phyloP scores from a whole-genome alignment of 2,113 vertebrate genomes.

The Microcebus griseorufus region DNA sequence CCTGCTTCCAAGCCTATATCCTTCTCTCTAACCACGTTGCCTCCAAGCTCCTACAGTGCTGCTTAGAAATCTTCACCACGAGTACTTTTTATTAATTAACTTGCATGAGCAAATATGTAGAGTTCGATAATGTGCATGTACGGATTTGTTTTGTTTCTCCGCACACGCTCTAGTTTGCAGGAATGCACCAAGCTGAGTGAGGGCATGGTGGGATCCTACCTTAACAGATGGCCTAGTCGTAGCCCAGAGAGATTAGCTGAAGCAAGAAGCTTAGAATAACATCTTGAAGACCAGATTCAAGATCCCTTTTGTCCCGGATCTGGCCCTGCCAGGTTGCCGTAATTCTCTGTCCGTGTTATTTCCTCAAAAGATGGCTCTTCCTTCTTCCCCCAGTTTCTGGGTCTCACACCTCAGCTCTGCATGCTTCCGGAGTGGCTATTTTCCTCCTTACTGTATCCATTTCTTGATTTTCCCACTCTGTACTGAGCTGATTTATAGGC shows the following conservation, averaged over 20 bases:
- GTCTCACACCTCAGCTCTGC: not conserved
- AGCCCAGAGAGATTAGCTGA: constrained; percentile 64
- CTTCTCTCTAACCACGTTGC: not conserved
- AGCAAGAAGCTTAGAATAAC: constrained; percentile 69
- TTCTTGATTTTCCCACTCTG: constrained; percentile 58
- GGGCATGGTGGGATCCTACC: constrained; percentile 19
- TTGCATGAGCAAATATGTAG: not conserved
- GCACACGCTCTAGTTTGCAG: not conserved
- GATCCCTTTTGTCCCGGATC: constrained; percentile 58
- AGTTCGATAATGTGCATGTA: not conserved
- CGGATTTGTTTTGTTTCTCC: constrained; percentile 26
- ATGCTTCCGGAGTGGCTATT: constrained; percentile 2
- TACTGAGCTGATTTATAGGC: constrained; percentile 69
- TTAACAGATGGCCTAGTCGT: constrained; percentile 68
- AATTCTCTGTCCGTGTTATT: not conserved
- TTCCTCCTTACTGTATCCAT: constrained; percentile 42
- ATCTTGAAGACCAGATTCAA: constrained; percentile 62
- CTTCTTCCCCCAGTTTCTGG: not conserved
- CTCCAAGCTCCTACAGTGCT: not conserved
- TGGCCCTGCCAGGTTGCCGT: not conserved
- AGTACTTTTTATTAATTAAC: not conserved
- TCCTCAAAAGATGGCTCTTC: not conserved
- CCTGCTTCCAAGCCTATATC: not conserved
- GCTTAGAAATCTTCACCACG: not conserved
- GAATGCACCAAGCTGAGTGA: not conserved